These are phyloP conservation scores for Mamestra brassicae DNA, from an alignment of 2,888 invertebrate species.

Conservation along the genomic window DNA sequence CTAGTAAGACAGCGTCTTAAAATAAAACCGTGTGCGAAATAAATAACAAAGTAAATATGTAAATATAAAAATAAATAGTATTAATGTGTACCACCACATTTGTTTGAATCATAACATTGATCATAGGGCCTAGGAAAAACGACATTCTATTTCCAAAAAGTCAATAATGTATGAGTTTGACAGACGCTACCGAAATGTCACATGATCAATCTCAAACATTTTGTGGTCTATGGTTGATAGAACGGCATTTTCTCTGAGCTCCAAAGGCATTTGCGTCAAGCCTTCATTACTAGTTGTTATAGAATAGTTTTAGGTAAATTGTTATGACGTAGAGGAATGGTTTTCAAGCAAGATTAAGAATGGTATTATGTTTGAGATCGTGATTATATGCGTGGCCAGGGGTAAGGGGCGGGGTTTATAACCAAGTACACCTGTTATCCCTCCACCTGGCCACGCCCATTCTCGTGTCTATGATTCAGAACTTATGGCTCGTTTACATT, in stretches of 20 bases:
- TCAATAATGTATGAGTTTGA: neutral
- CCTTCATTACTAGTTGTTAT: conserved; percentile 52
- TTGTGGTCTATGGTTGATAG: neutral
- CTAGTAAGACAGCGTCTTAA: conserved; percentile 6
- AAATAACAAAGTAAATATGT: neutral
- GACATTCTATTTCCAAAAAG: neutral
- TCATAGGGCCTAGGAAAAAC: conserved; percentile 2
- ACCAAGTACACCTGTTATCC: neutral
- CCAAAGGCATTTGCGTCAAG: conserved; percentile 39
- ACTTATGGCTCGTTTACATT: conserved; percentile 51
- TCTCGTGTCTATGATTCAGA: conserved; percentile 31
- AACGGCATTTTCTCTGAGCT: neutral
- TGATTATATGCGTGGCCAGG: conserved; percentile 22
- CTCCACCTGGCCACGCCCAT: conserved; percentile 1
- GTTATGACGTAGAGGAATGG: conserved; percentile 49
- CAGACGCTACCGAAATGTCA: neutral
- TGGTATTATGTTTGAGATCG: conserved; percentile 27
- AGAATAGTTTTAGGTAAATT: conserved; percentile 56
- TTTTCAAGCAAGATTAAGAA: conserved; percentile 31
- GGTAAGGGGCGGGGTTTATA: neutral
- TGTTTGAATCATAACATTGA: conserved; percentile 56
- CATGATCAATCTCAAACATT: neutral
- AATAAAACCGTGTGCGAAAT: neutral
- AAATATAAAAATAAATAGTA: neutral
- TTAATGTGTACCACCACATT: conserved; percentile 37